phyloP scores from a whole-genome alignment of 2,888 invertebrate species.

The Hydraecia micacea region DNA sequence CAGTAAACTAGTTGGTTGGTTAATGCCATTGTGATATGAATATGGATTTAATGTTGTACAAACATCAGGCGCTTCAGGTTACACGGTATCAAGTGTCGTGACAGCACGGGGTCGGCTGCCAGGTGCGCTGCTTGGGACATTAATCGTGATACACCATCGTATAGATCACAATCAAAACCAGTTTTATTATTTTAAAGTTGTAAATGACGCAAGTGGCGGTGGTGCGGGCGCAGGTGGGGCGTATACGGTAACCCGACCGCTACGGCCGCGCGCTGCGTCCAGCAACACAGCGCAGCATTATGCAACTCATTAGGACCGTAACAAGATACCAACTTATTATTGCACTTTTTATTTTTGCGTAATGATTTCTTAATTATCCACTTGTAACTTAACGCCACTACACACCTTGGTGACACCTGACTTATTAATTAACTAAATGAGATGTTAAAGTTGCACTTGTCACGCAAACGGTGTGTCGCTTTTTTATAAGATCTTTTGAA shows the following conservation, averaged over 20 bases:
- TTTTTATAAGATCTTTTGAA: conserved; percentile 42
- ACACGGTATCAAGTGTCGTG: conserved; percentile 79
- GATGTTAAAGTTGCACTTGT: conserved; percentile 21
- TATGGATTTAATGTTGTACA: conserved; percentile 76
- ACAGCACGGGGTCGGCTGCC: conserved; percentile 84
- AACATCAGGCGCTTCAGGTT: conserved; percentile 74
- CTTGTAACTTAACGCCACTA: conserved; percentile 37
- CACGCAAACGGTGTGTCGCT: conserved; percentile 31
- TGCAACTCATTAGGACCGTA: conserved; percentile 59
- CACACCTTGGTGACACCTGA: conserved; percentile 24
- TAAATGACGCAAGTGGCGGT: conserved; percentile 89
- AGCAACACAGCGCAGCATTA: conserved; percentile 56
- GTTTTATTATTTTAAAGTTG: conserved; percentile 90
- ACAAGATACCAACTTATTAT: conserved; percentile 44
- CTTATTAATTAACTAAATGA: conserved; percentile 39
- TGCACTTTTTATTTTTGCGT: conserved; percentile 51
- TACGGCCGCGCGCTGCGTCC: conserved; percentile 69
- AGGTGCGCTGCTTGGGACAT: conserved; percentile 85
- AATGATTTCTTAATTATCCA: conserved; percentile 46
- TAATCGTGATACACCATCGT: conserved; percentile 87
- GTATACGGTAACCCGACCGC: conserved; percentile 80
- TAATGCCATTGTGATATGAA: conserved; percentile 72
- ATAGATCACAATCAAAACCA: conserved; percentile 89
- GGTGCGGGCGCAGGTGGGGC: conserved; percentile 84
- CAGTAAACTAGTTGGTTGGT: conserved; percentile 71